Percentiles rank a stretch among this genome's conserved stretches.
phyloP scores from a whole-genome alignment of 2,888 invertebrate genomes.

The Spodoptera exigua region DNA sequence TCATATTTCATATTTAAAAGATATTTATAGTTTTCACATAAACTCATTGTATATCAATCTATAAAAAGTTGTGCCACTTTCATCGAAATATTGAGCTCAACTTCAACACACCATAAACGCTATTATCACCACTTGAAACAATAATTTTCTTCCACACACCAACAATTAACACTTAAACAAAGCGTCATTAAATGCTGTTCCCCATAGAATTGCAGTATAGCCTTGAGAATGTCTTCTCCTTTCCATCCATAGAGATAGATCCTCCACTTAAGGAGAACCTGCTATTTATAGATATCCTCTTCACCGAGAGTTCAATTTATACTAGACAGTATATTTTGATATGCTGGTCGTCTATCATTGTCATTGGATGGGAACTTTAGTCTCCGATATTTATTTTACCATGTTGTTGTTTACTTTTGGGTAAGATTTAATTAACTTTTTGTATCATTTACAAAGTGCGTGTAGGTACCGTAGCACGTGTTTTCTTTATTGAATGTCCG shows the following conservation, averaged over 20 bases:
- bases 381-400: slow-evolving; percentile 41
- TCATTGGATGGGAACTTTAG: slow-evolving; percentile 61
- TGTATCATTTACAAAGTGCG: slow-evolving; percentile 62
- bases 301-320: too few relatives aligned
- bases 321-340: too few relatives aligned
- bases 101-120: slow-evolving; percentile 20
- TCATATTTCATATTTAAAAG: too few relatives aligned
- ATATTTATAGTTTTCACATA: too few relatives aligned
- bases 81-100: slow-evolving; percentile 3
- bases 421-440: slow-evolving; percentile 72
- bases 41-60: background rate
- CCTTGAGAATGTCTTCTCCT: slow-evolving; percentile 45
- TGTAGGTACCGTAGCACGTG: slow-evolving; percentile 43
- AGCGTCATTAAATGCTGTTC: slow-evolving; percentile 36
- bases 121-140: slow-evolving; percentile 8
- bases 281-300: too few relatives aligned
- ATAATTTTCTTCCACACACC: slow-evolving; percentile 26
- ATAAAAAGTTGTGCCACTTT: background rate
- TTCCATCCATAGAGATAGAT: slow-evolving; percentile 6
- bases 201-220: slow-evolving; percentile 21
- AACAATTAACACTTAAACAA: slow-evolving; percentile 44
- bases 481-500: slow-evolving; percentile 40
- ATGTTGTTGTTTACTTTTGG: slow-evolving; percentile 64
- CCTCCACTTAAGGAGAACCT: too few relatives aligned
- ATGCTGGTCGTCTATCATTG: slow-evolving; percentile 8